Evolutionary conservation across 2,797 vertebrate species (phyloP).

Genomic region (Enteromius argenteus): DNA sequence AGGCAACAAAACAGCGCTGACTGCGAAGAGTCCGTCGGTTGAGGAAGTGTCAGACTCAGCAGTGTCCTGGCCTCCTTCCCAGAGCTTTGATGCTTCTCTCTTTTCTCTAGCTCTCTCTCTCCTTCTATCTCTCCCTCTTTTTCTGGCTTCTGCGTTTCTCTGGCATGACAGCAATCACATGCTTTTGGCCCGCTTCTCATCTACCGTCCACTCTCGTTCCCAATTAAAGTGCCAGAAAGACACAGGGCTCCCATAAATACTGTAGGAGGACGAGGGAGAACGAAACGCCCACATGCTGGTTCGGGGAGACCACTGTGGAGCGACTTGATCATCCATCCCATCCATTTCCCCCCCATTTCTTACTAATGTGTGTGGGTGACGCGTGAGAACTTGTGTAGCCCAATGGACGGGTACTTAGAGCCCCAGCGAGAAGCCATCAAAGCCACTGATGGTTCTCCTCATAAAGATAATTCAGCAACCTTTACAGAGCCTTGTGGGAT

Average conservation of each 20-base stretch:
- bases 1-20: slow-evolving; percentile 70
- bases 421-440: slow-evolving; percentile 66
- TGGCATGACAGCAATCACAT: slow-evolving; percentile 71
- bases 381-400: not conserved
- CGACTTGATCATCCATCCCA: slow-evolving; percentile 65
- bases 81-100: slow-evolving; percentile 70
- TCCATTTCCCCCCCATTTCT: slow-evolving; percentile 53
- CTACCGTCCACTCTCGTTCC: slow-evolving; percentile 73
- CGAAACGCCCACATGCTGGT: slow-evolving; percentile 56
- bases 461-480: slow-evolving; percentile 75
- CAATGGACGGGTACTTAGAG: slow-evolving; percentile 61
- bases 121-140: slow-evolving; percentile 35
- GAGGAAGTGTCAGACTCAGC: slow-evolving; percentile 63
- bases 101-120: slow-evolving; percentile 19
- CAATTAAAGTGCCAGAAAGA: slow-evolving; percentile 75
- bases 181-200: slow-evolving; percentile 57
- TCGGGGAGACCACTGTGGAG: slow-evolving; percentile 52
- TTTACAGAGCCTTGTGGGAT: slow-evolving; percentile 67
- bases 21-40: slow-evolving; percentile 66
- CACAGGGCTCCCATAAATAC: slow-evolving; percentile 73
- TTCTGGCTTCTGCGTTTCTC: slow-evolving; percentile 62
- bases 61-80: slow-evolving; percentile 63
- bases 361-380: slow-evolving; percentile 36
- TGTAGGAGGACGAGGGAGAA: slow-evolving; percentile 32
- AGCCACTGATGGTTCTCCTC: slow-evolving; percentile 67